Conservation (phyloP, 2,888 invertebrate species). For the Cataglyphis cursor region DNA sequence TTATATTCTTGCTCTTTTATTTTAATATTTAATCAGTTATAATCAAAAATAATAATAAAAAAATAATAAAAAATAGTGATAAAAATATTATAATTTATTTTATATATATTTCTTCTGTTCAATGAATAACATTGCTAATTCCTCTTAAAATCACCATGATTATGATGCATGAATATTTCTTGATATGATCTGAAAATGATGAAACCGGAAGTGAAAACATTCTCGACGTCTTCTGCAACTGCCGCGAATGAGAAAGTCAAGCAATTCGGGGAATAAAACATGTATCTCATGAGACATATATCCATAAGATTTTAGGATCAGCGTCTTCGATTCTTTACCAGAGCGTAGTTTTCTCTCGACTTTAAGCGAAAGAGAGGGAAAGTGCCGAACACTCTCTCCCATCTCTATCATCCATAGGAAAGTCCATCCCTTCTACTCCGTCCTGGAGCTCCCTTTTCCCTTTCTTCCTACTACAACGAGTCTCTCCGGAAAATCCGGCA, state of each 20-base stretch:
- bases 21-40: neutral
- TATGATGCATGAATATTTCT: neutral
- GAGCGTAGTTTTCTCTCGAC: slow-evolving; percentile 29
- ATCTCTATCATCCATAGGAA: slow-evolving; percentile 23
- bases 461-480: slow-evolving; percentile 31
- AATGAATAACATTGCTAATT: neutral
- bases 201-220: neutral
- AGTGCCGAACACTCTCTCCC: slow-evolving; percentile 30
- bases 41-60: neutral
- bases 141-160: neutral
- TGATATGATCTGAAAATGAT: too few species aligned
- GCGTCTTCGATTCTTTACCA: neutral
- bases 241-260: neutral
- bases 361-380: slow-evolving; percentile 54
- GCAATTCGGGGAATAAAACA: neutral
- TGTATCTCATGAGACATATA: neutral
- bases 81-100: neutral
- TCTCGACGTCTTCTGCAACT: neutral
- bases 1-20: neutral
- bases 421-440: slow-evolving; percentile 36
- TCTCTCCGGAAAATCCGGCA: slow-evolving; percentile 63
- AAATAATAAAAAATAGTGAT: too few species aligned
- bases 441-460: slow-evolving; percentile 47
- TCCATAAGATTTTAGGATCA: neutral
- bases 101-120: neutral